Evolutionary conservation across 2,113 vertebrate species (phyloP).

Genomic region (Eleginops maclovinus): DNA sequence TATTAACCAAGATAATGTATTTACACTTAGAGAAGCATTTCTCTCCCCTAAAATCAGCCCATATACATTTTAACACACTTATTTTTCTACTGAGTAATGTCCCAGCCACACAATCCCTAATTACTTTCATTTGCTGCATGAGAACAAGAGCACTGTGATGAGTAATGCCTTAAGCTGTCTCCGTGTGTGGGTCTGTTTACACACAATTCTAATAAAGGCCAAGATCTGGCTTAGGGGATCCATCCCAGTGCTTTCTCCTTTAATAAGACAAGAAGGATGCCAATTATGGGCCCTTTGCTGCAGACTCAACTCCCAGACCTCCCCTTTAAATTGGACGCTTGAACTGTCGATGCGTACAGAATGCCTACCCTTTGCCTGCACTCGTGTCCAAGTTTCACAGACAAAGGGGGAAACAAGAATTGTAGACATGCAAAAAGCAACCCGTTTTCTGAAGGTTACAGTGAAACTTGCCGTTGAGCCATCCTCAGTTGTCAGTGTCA

Average conservation of each 20-base stretch:
- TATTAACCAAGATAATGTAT: neutral
- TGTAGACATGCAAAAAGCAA: slow-evolving; percentile 23
- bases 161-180: slow-evolving; percentile 32
- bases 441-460: slow-evolving; percentile 51
- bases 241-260: slow-evolving; percentile 70
- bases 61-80: neutral
- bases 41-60: too few species aligned
- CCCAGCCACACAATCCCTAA: slow-evolving; percentile 21
- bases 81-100: neutral
- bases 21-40: too few species aligned
- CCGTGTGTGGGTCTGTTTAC: slow-evolving; percentile 63
- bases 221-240: slow-evolving; percentile 63
- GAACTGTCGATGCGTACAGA: slow-evolving; percentile 66
- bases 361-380: slow-evolving; percentile 56
- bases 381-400: slow-evolving; percentile 15
- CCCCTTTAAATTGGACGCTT: slow-evolving; percentile 81
- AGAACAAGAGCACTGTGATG: slow-evolving; percentile 30
- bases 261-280: slow-evolving; percentile 86
- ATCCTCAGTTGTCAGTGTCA: slow-evolving; percentile 57
- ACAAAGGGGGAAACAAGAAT: neutral
- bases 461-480: slow-evolving; percentile 57
- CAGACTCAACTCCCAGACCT: slow-evolving; percentile 77
- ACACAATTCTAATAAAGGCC: slow-evolving; percentile 69
- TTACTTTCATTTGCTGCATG: slow-evolving; percentile 37
- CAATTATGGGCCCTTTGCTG: slow-evolving; percentile 82